These are phyloP conservation scores for Melanotaenia parkinsoni DNA, from an alignment of 2,797 vertebrate genomes.

Conservation along the genomic window DNA sequence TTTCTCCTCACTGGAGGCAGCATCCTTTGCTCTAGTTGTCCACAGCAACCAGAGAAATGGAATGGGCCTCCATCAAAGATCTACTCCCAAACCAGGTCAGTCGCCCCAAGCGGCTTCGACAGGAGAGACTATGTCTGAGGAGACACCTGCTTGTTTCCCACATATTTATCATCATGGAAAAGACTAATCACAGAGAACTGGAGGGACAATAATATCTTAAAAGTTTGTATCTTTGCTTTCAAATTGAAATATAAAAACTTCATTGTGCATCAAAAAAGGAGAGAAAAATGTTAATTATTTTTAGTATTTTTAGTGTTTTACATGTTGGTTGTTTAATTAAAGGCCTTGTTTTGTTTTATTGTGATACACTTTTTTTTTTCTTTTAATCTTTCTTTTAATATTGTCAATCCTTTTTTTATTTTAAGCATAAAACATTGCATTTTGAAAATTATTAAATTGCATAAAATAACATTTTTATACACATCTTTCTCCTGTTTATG, in stretches of 20 bases:
- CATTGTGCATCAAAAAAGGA: neutral
- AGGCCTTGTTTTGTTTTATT: conserved; percentile 4
- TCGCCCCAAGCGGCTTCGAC: conserved; percentile 81
- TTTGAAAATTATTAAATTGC: neutral
- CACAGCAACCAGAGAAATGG: conserved; percentile 84
- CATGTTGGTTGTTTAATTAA: conserved; percentile 37
- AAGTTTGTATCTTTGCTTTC: conserved; percentile 4
- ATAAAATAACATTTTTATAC: neutral
- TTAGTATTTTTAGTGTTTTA: neutral
- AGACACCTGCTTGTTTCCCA: conserved; percentile 19
- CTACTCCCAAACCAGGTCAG: conserved; percentile 85
- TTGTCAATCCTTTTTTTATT: neutral
- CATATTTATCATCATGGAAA: neutral
- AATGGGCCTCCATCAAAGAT: conserved; percentile 81
- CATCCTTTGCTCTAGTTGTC: conserved; percentile 91
- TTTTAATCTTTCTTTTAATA: neutral
- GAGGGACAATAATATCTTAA: neutral
- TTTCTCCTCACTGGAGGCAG: conserved; percentile 89
- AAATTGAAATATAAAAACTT: neutral
- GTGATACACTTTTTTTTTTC: neutral
- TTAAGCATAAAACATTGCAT: neutral
- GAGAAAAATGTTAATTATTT: neutral
- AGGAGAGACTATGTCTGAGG: conserved; percentile 90
- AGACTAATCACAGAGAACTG: neutral
- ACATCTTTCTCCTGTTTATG: neutral